Evolutionary conservation across 1,140 invertebrate genomes (phyloP), one percentile per base, ranked within the genome.

Genomic region (Gryllus bimaculatus): DNA sequence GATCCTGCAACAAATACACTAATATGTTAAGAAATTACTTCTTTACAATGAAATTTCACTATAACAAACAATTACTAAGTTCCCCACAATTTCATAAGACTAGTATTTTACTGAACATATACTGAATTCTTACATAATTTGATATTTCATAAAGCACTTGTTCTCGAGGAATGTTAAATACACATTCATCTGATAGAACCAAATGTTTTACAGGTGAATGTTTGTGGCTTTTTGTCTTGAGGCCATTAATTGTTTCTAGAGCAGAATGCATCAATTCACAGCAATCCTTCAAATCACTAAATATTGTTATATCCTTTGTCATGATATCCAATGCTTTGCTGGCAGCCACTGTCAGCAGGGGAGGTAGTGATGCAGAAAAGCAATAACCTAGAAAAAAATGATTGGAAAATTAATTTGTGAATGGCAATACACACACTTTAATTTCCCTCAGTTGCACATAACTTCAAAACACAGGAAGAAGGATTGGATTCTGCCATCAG

Each of bases 311-410:
- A 78, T 92, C 87, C 39, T 90, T 85, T 83, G 96, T 90, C 81
- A 97, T 90, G 0, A 93, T 89, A 77, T 93, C 89, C 8, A 98
- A 84, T 0, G 95, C 92, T 18, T 89, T 89, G 78, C 93, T 94
- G 15, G 96, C 96, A 4, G 94, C 94, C 54, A 94, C 90, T 26
- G 96, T 93, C 81, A 98, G 85, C 84, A 98, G 90, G 7, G 98
- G 98, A 8, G 98, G 97, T 73, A 96, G 86, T 0, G 98, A 99
- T 13, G 98, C 98, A 10, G 97, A 99, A 85, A 99, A 99, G 85
- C 97, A 99, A 85, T 99, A 99, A 4, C 94, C 54, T 66, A 7
- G 18, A 3, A 66, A 13, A 13, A 66, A 66, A 2, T 5, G 5
- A 94, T 88, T 83, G 48, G 84, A 83, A 81, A 76, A 78, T 26